Percentiles rank a stretch among this genome's conserved stretches.
Evolutionary conservation across 2,797 vertebrate genomes (phyloP).

Genomic region (Enteromius trimaculatus): DNA sequence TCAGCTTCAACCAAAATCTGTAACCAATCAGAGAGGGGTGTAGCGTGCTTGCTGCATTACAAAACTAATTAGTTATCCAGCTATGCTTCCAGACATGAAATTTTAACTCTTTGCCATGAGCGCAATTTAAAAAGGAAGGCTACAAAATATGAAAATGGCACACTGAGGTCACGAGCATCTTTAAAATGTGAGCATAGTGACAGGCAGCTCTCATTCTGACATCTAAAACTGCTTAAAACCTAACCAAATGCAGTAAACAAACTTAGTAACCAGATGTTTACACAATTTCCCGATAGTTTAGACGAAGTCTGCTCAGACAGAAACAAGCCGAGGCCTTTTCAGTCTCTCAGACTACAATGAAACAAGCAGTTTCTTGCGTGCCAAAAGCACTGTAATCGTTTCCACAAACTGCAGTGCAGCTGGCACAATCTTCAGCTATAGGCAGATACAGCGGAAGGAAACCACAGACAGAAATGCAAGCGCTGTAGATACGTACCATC

Average conservation of each 20-base stretch:
- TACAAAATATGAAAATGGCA: background rate
- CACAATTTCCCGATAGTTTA: background rate
- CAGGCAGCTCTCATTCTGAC: background rate
- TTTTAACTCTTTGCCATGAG: background rate
- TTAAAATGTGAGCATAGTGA: background rate
- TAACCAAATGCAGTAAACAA: conserved; percentile 11
- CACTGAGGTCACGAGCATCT: background rate
- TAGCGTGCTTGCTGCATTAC: background rate
- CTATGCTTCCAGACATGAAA: conserved; percentile 1
- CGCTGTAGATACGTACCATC: conserved; percentile 76
- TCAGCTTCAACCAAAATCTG: conserved; percentile 1
- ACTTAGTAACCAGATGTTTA: background rate
- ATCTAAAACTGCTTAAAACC: background rate
- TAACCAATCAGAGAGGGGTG: conserved; percentile 5
- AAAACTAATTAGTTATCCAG: background rate
- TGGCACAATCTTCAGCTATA: conserved; percentile 41
- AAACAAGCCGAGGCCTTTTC: background rate
- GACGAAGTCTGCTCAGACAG: background rate
- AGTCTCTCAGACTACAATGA: background rate
- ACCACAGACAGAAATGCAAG: conserved; percentile 52
- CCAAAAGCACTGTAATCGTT: conserved; percentile 43
- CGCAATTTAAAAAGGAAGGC: background rate
- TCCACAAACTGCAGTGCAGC: conserved; percentile 35
- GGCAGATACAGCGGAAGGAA: conserved; percentile 52
- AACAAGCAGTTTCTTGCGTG: conserved; percentile 4